Percentiles rank a stretch among this genome's conserved stretches.
Evolutionary conservation across 2,888 invertebrate species (phyloP).

Genomic region (Orthosia cruda): DNA sequence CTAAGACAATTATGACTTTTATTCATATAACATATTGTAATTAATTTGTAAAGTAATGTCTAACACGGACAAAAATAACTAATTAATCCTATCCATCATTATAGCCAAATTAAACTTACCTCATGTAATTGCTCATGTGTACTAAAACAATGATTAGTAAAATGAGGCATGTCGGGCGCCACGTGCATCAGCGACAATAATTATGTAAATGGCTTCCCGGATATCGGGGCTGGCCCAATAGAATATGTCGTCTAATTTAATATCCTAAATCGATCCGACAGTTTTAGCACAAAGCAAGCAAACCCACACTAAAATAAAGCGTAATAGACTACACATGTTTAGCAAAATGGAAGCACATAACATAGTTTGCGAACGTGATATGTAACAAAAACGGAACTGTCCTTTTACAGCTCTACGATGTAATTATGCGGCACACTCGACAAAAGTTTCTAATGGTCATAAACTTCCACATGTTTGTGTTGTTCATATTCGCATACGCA

Average conservation of each 20-base stretch:
- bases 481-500: slow-evolving; percentile 47
- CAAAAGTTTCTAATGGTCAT: slow-evolving; percentile 64
- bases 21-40: too few relatives aligned
- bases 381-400: slow-evolving; percentile 55
- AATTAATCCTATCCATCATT: slow-evolving; percentile 25
- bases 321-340: slow-evolving; percentile 39
- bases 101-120: slow-evolving; percentile 12
- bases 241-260: slow-evolving; percentile 69
- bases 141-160: slow-evolving; percentile 81
- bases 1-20: too few relatives aligned
- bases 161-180: slow-evolving; percentile 74
- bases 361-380: slow-evolving; percentile 28
- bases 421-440: slow-evolving; percentile 59
- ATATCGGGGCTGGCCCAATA: slow-evolving; percentile 73
- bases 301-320: slow-evolving; percentile 22
- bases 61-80: too few relatives aligned
- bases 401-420: slow-evolving; percentile 42
- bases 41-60: too few relatives aligned
- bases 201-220: slow-evolving; percentile 83
- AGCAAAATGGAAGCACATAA: slow-evolving; percentile 23
- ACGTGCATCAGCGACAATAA: slow-evolving; percentile 78
- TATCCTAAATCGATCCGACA: slow-evolving; percentile 40
- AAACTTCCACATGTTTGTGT: slow-evolving; percentile 57
- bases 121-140: slow-evolving; percentile 57
- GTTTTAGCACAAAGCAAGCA: slow-evolving; percentile 50